Conservation (phyloP, 1,140 invertebrate genomes). For the Drosophila insularis region DNA sequence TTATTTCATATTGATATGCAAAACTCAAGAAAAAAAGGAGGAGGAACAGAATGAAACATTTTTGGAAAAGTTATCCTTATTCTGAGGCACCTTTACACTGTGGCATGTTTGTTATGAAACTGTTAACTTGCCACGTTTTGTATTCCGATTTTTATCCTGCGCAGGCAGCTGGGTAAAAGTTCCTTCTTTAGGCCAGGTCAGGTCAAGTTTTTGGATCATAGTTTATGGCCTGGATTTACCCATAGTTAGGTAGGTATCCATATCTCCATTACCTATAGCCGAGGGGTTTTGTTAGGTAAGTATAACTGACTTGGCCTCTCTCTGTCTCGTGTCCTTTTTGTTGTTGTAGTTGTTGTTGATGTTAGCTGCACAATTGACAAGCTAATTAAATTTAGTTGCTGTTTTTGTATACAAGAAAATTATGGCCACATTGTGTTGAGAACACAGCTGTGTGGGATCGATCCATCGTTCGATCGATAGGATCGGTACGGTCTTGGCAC, state of each 20-base stretch:
- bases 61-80: too few species aligned
- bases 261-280: too few species aligned
- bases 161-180: too few species aligned
- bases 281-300: background rate
- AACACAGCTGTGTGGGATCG: conserved; percentile 54
- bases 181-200: background rate
- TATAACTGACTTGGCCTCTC: background rate
- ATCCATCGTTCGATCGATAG: background rate
- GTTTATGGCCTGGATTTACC: background rate
- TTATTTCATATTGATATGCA: too few species aligned
- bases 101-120: too few species aligned
- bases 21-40: too few species aligned
- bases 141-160: too few species aligned
- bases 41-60: too few species aligned
- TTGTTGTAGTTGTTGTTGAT: background rate
- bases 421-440: conserved; percentile 68
- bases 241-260: background rate
- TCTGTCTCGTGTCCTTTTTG: background rate
- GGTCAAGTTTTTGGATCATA: conserved; percentile 1
- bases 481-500: background rate
- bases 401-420: conserved; percentile 54
- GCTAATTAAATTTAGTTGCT: conserved; percentile 69
- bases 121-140: too few species aligned
- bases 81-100: too few species aligned
- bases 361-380: conserved; percentile 63